Evolutionary conservation across 2,797 vertebrate genomes (phyloP).

Genomic region (Trematomus bernacchii): DNA sequence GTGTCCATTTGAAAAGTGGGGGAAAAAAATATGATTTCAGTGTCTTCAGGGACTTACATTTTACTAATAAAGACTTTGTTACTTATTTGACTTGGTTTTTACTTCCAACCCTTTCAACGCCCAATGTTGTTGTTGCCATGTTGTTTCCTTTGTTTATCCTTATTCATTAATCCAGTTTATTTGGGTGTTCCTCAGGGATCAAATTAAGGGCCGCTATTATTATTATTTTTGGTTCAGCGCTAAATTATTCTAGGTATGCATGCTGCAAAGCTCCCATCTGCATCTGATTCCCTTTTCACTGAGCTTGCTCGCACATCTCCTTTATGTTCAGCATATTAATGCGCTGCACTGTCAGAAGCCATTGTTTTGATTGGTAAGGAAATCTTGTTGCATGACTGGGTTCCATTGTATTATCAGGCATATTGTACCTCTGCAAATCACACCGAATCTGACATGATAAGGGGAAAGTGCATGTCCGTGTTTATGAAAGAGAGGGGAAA

Average conservation of each 20-base stretch:
- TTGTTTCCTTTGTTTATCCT: constrained; percentile 45
- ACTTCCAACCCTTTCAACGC: constrained; percentile 12
- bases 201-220: constrained; percentile 56
- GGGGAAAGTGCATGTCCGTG: constrained; percentile 37
- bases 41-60: neutral
- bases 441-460: constrained; percentile 61
- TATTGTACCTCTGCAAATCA: constrained; percentile 69
- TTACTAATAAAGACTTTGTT: neutral
- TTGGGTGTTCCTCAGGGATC: constrained; percentile 67
- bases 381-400: constrained; percentile 67
- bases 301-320: constrained; percentile 55
- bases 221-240: constrained; percentile 27
- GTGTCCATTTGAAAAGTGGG: neutral
- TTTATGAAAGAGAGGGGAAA: constrained; percentile 23
- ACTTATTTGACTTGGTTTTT: constrained; percentile 14
- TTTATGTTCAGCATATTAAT: constrained; percentile 77
- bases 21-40: constrained; percentile 7
- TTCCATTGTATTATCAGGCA: constrained; percentile 67
- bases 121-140: constrained; percentile 24
- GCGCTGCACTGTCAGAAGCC: constrained; percentile 69
- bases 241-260: constrained; percentile 66
- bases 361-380: constrained; percentile 72
- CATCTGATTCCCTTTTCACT: constrained; percentile 65
- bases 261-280: constrained; percentile 62
- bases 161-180: constrained; percentile 52